Evolutionary conservation across 2,113 vertebrate genomes (phyloP).

Genomic region (Prochilodus magdalenae): DNA sequence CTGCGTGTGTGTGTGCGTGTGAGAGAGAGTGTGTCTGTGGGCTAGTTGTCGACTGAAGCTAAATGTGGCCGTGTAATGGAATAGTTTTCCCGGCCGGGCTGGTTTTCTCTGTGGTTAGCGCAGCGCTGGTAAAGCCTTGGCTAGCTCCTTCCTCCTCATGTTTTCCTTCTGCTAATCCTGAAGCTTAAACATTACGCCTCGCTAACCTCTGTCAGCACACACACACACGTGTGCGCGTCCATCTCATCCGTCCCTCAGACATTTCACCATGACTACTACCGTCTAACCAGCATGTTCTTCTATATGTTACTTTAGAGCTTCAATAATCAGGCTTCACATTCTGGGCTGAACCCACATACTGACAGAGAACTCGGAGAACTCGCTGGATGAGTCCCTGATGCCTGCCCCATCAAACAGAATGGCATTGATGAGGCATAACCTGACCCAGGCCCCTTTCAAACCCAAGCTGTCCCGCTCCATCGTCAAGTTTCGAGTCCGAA

Average conservation of each 20-base stretch:
- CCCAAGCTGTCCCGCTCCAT: too few relatives aligned
- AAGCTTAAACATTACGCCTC: constrained; percentile 40
- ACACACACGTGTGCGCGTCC: neutral
- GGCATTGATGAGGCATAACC: too few relatives aligned
- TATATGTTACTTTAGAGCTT: too few relatives aligned
- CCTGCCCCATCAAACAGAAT: too few relatives aligned
- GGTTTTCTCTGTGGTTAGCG: constrained; percentile 35
- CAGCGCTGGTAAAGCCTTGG: constrained; percentile 17
- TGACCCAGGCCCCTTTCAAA: too few relatives aligned
- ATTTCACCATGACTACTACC: neutral
- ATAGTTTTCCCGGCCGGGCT: constrained; percentile 40
- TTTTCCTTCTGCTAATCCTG: constrained; percentile 48
- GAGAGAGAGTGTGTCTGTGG: constrained; percentile 35
- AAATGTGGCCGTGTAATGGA: constrained; percentile 52
- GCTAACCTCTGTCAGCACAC: constrained; percentile 23
- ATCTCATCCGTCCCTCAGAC: neutral
- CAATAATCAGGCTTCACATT: too few relatives aligned
- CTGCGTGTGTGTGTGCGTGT: constrained; percentile 37
- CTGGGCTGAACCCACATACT: too few relatives aligned
- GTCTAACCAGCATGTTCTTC: constrained; percentile 1
- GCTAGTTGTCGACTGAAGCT: constrained; percentile 19
- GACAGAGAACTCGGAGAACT: too few relatives aligned
- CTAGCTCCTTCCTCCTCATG: constrained; percentile 15
- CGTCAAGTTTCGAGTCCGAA: too few relatives aligned
- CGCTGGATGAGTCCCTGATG: too few relatives aligned